These are phyloP conservation scores for Drosophila nannoptera DNA, from an alignment of 1,140 invertebrate species.

Conservation along the genomic window DNA sequence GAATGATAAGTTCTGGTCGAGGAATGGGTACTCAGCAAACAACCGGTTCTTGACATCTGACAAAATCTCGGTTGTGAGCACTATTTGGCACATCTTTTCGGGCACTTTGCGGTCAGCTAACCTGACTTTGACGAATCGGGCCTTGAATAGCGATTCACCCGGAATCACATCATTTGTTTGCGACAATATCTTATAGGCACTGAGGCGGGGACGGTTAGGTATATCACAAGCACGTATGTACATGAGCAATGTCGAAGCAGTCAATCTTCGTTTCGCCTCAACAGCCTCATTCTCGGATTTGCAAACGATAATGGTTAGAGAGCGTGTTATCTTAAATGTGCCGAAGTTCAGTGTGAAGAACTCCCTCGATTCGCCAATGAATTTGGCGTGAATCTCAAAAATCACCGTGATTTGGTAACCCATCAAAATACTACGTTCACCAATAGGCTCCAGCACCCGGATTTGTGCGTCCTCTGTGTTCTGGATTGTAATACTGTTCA, in stretches of 20 bases:
- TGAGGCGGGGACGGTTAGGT: conserved; percentile 47
- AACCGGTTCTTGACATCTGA: conserved; percentile 65
- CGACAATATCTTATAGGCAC: conserved; percentile 71
- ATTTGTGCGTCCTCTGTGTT: conserved; percentile 70
- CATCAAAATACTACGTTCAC: background rate
- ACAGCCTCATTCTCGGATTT: conserved; percentile 18
- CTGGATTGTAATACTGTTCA: conserved; percentile 69
- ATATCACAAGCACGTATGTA: conserved; percentile 7
- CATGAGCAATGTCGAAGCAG: conserved; percentile 29
- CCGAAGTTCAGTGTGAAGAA: conserved; percentile 81
- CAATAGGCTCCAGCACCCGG: conserved; percentile 32
- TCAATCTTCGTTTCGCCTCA: conserved; percentile 29
- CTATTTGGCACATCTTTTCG: conserved; percentile 80
- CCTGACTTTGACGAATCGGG: conserved; percentile 75
- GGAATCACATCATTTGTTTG: conserved; percentile 79
- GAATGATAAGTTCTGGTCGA: conserved; percentile 80
- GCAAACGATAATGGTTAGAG: conserved; percentile 38
- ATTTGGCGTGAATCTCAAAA: conserved; percentile 77
- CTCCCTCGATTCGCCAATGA: conserved; percentile 82
- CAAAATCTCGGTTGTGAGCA: conserved; percentile 78
- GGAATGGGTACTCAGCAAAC: conserved; percentile 79
- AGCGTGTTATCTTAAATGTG: conserved; percentile 75
- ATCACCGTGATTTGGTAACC: conserved; percentile 7
- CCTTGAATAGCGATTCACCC: conserved; percentile 81
- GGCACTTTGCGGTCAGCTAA: conserved; percentile 82